Percentiles rank a stretch among this genome's conserved stretches.
phyloP scores from a whole-genome alignment of 2,888 invertebrate genomes.

The Caenorhabditis zanzibari region DNA sequence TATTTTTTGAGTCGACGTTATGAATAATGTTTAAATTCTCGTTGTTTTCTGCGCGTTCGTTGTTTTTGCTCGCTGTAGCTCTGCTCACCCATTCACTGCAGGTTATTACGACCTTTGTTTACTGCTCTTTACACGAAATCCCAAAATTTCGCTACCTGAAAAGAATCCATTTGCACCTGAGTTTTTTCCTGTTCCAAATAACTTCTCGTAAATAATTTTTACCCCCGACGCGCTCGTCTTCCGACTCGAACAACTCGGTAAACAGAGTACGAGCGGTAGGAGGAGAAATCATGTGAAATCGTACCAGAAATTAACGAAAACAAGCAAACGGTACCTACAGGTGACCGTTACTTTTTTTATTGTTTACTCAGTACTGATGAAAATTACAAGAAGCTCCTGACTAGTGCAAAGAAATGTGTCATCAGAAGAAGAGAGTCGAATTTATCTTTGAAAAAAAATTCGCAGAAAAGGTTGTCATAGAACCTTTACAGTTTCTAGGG shows the following conservation, averaged over 20 bases:
- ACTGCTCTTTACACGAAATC: not conserved
- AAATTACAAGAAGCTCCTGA: slow-evolving; percentile 28
- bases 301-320: slow-evolving; percentile 35
- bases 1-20: slow-evolving; percentile 30
- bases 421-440: not conserved
- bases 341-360: slow-evolving; percentile 21
- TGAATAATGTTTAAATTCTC: slow-evolving; percentile 40
- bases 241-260: slow-evolving; percentile 29
- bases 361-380: slow-evolving; percentile 33
- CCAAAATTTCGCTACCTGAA: slow-evolving; percentile 3
- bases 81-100: slow-evolving; percentile 8
- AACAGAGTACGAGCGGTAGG: slow-evolving; percentile 16
- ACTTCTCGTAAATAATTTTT: slow-evolving; percentile 39
- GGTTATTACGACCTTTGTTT: slow-evolving; percentile 39
- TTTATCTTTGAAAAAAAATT: not conserved
- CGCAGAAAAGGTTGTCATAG: not conserved
- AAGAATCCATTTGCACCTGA: slow-evolving; percentile 46
- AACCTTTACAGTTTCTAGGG: no score
- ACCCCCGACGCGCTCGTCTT: slow-evolving; percentile 9
- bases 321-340: slow-evolving; percentile 35
- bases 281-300: slow-evolving; percentile 37
- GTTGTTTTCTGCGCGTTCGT: slow-evolving; percentile 21
- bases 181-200: slow-evolving; percentile 13
- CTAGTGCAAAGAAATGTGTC: slow-evolving; percentile 40
- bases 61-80: slow-evolving; percentile 10